Conservation (phyloP, 2,797 vertebrate genomes). For the Alfaro cultratus region DNA sequence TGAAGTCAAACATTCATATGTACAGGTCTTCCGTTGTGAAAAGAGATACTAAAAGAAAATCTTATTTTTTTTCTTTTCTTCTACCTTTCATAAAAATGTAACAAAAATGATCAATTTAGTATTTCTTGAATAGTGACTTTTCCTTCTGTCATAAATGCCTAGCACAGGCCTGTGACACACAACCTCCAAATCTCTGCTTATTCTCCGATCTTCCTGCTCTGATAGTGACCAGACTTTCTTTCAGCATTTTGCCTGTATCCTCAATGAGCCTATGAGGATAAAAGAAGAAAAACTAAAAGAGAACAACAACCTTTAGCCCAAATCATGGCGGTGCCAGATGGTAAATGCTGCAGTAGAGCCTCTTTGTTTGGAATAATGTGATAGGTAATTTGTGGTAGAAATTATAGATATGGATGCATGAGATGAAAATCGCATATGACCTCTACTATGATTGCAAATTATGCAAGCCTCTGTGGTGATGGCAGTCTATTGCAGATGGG, state of each 20-base stretch:
- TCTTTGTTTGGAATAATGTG: background rate
- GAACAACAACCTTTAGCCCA: background rate
- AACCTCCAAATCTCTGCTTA: background rate
- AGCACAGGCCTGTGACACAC: background rate
- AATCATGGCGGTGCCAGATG: background rate
- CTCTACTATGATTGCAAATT: constrained; percentile 2
- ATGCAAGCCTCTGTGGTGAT: background rate
- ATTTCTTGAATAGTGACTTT: background rate
- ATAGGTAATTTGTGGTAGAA: background rate
- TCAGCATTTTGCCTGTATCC: background rate
- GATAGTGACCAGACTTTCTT: background rate
- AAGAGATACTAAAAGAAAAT: background rate
- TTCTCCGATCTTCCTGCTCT: background rate
- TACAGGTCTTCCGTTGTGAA: background rate
- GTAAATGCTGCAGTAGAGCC: background rate
- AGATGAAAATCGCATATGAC: constrained; percentile 1
- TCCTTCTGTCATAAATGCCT: background rate
- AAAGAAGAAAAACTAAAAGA: background rate
- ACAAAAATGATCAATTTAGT: background rate
- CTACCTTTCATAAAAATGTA: background rate
- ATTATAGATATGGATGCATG: background rate
- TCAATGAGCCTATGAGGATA: background rate
- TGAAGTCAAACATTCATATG: background rate
- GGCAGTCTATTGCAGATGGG: background rate
- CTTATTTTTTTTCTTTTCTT: background rate